These are phyloP conservation scores for Drosophila sturtevanti DNA, from an alignment of 1,140 invertebrate genomes.

Conservation along the genomic window DNA sequence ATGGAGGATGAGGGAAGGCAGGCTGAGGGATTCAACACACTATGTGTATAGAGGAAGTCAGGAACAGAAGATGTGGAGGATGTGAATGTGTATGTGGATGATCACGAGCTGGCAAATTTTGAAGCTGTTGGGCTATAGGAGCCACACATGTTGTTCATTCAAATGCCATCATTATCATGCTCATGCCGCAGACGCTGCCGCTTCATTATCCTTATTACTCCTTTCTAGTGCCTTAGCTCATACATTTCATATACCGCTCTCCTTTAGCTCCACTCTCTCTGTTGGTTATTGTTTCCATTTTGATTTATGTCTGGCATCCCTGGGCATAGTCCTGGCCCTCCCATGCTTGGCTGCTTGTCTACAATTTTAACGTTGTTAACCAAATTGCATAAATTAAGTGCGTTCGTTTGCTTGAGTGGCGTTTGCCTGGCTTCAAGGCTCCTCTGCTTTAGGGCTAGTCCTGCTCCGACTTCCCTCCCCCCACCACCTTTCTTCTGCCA, in stretches of 20 bases:
- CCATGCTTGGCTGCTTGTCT: constrained; percentile 39
- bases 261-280: constrained; percentile 21
- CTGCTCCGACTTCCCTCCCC: background rate
- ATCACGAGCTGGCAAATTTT: background rate
- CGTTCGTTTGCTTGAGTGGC: constrained; percentile 78
- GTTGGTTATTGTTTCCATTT: constrained; percentile 79
- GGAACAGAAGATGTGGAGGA: background rate
- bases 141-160: constrained; percentile 49
- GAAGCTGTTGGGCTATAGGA: constrained; percentile 25
- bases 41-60: too few relatives aligned
- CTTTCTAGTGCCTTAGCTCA: constrained; percentile 54
- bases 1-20: background rate
- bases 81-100: background rate
- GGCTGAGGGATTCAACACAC: too few relatives aligned
- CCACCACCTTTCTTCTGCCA: background rate
- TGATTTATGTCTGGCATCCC: constrained; percentile 73
- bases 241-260: background rate
- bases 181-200: constrained; percentile 72
- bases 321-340: constrained; percentile 41
- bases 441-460: background rate
- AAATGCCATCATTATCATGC: constrained; percentile 77
- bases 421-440: constrained; percentile 45
- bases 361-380: constrained; percentile 81
- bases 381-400: constrained; percentile 81
- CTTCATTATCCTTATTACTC: constrained; percentile 81